phyloP scores from a whole-genome alignment of 2,888 invertebrate genomes.

The Tachina grossa region DNA sequence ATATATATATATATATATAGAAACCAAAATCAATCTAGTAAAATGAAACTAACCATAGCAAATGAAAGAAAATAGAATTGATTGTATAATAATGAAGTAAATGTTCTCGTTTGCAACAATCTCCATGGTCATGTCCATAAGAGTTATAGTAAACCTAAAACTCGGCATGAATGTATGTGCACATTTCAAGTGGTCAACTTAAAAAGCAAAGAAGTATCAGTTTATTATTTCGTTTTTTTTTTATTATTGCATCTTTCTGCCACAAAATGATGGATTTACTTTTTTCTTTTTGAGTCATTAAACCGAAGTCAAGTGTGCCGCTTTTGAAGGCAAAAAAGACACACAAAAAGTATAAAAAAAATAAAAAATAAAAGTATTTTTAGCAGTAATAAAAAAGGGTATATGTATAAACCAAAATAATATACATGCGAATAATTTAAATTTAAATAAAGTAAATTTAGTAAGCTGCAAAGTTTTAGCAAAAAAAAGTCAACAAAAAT shows the following conservation, averaged over 20 bases:
- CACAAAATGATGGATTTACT: slow-evolving; percentile 65
- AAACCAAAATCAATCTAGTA: background rate
- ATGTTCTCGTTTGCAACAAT: background rate
- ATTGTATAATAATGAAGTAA: slow-evolving; percentile 42
- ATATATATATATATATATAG: slow-evolving; percentile 42
- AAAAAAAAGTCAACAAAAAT: slow-evolving; percentile 44
- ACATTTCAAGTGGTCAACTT: slow-evolving; percentile 62
- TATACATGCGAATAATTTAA: background rate
- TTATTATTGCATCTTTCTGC: slow-evolving; percentile 12
- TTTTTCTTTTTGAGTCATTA: slow-evolving; percentile 27
- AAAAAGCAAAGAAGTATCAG: slow-evolving; percentile 49
- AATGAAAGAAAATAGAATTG: slow-evolving; percentile 48
- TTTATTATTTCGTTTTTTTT: slow-evolving; percentile 30
- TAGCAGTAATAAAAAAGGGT: slow-evolving; percentile 53
- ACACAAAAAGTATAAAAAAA: background rate
- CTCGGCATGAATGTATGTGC: slow-evolving; percentile 26
- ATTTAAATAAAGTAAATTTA: slow-evolving; percentile 19
- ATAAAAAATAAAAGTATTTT: slow-evolving; percentile 9
- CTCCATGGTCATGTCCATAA: slow-evolving; percentile 49
- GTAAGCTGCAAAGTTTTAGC: background rate
- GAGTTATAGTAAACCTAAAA: slow-evolving; percentile 15
- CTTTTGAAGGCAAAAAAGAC: slow-evolving; percentile 29
- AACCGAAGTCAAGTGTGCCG: slow-evolving; percentile 63
- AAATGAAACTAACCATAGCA: slow-evolving; percentile 20
- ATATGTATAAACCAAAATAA: slow-evolving; percentile 44